Evolutionary conservation across 2,113 vertebrate species (phyloP).

Genomic region (Tragelaphus imberbis): DNA sequence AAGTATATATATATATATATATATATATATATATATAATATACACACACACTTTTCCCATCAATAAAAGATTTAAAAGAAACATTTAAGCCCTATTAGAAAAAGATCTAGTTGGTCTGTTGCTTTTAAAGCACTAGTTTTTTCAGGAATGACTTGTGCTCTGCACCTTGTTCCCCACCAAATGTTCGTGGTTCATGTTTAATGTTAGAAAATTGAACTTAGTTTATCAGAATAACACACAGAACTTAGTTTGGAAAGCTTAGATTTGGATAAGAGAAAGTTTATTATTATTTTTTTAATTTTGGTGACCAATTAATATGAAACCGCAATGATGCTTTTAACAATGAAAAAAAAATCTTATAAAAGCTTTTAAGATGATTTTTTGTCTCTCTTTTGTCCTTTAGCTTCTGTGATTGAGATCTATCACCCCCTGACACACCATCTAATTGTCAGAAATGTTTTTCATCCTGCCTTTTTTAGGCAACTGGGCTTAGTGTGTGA

Average conservation of each 20-base stretch:
- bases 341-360: background rate
- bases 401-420: background rate
- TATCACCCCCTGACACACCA: too few relatives aligned
- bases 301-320: background rate
- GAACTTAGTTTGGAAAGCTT: background rate
- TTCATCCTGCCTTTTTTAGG: background rate
- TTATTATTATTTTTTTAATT: background rate
- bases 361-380: background rate
- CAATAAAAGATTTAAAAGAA: background rate
- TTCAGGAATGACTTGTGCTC: background rate
- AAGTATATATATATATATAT: background rate
- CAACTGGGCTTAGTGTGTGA: background rate
- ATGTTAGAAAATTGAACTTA: background rate
- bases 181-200: background rate
- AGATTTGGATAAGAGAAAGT: background rate
- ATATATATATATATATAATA: too few relatives aligned
- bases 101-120: background rate
- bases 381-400: background rate
- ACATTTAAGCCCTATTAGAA: background rate
- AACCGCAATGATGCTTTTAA: background rate
- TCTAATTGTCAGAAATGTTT: rapidly evolving
- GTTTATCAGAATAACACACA: background rate
- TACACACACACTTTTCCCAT: background rate
- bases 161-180: rapidly evolving
- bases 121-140: background rate